Conservation (phyloP, 2,113 vertebrate genomes). For the Amazona vittata region DNA sequence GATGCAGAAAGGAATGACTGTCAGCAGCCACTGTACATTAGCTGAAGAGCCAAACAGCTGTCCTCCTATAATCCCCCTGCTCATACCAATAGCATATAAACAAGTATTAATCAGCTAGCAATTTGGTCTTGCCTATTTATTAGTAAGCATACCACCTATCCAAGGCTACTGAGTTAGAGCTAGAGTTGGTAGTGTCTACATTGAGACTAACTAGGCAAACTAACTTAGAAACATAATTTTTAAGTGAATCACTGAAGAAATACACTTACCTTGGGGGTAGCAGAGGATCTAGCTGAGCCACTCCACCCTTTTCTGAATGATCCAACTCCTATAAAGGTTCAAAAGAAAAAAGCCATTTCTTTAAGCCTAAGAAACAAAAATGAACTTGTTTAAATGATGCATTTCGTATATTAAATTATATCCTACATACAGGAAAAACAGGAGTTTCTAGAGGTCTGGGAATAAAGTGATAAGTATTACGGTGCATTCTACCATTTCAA, state of each 20-base stretch:
- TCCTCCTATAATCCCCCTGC: not conserved
- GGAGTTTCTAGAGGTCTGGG: not conserved
- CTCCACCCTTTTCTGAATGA: slow-evolving; percentile 40
- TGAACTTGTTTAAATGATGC: not conserved
- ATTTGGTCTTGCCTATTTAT: not conserved
- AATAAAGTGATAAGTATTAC: not conserved
- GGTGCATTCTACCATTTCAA: not conserved
- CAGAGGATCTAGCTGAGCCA: slow-evolving; percentile 55
- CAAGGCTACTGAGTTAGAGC: not conserved
- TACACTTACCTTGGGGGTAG: slow-evolving; percentile 83
- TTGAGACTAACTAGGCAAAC: not conserved
- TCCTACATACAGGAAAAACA: not conserved
- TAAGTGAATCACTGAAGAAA: not conserved
- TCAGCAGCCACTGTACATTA: slow-evolving; percentile 21
- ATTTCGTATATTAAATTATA: not conserved
- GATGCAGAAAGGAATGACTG: slow-evolving; percentile 53
- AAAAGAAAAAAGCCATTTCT: slow-evolving; percentile 22
- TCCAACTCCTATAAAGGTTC: slow-evolving; percentile 73
- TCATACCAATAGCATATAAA: not conserved
- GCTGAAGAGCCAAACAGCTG: slow-evolving; percentile 45
- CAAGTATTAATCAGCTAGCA: not conserved
- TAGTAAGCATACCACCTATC: not conserved
- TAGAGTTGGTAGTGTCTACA: not conserved
- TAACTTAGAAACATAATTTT: not conserved
- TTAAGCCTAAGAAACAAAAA: not conserved